These are phyloP conservation scores for Dicaeum eximium DNA, from an alignment of 2,113 vertebrate genomes.

Conservation along the genomic window DNA sequence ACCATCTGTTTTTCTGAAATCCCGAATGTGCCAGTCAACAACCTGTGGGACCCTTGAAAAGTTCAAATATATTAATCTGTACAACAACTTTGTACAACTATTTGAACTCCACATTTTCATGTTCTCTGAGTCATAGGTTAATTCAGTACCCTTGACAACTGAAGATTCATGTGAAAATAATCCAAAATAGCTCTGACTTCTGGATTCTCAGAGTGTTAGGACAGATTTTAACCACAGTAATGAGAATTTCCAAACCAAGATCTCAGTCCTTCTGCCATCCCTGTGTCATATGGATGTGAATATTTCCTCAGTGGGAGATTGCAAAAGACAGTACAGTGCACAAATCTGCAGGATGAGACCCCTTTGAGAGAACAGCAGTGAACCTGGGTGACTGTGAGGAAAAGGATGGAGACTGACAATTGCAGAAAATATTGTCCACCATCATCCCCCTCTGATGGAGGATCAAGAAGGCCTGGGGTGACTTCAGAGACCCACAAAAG, in stretches of 20 bases:
- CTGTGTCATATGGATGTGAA: not conserved
- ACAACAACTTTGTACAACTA: not conserved
- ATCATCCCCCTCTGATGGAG: not conserved
- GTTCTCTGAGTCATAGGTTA: not conserved
- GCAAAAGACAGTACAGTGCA: not conserved
- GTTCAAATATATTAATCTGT: not conserved
- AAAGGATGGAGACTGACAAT: not conserved
- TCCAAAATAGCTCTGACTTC: not conserved
- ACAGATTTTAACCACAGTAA: not conserved
- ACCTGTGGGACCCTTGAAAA: not conserved
- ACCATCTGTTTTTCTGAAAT: not conserved
- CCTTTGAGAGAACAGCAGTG: not conserved
- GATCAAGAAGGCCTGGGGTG: not conserved
- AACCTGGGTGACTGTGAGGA: not conserved
- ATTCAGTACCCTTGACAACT: not conserved
- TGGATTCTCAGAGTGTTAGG: not conserved
- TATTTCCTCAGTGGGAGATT: not conserved
- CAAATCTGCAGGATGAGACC: not conserved
- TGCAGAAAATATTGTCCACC: not conserved
- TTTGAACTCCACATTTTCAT: not conserved
- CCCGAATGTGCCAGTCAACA: not conserved
- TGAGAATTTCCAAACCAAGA: not conserved
- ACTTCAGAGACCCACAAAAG: not conserved
- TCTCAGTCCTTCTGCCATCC: not conserved
- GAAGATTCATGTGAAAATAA: not conserved